These are phyloP conservation scores for Leptinotarsa texana DNA, from an alignment of 1,140 invertebrate species.

Conservation along the genomic window DNA sequence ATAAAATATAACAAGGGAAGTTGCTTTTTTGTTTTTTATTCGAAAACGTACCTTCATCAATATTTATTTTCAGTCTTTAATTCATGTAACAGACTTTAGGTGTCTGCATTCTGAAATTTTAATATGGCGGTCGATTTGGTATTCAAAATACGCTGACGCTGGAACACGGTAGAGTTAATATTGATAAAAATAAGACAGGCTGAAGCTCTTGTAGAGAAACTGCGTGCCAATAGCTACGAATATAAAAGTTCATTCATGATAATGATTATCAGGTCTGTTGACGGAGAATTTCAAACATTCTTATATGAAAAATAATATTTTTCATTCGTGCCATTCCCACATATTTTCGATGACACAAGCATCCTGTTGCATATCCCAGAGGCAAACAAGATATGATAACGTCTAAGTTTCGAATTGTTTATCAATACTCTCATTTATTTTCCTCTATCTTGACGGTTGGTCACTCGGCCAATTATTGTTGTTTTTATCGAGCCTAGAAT, in stretches of 20 bases:
- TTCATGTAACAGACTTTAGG: not conserved
- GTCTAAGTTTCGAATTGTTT: not conserved
- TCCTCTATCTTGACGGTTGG: not conserved
- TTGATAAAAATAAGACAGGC: conserved; percentile 8
- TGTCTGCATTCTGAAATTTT: conserved; percentile 1
- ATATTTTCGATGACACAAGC: no score
- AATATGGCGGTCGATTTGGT: conserved; percentile 1
- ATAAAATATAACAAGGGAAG: conserved; percentile 1
- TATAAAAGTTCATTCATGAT: no score
- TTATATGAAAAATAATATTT: no score
- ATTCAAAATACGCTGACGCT: not conserved
- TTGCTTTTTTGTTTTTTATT: not conserved
- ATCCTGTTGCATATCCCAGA: not conserved
- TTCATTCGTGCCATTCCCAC: no score
- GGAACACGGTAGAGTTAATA: not conserved
- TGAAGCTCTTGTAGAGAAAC: not conserved
- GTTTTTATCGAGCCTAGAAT: conserved; percentile 12
- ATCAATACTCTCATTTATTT: not conserved
- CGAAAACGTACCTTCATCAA: not conserved
- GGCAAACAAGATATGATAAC: not conserved
- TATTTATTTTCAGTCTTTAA: not conserved
- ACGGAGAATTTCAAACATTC: no score
- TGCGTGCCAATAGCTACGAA: not conserved
- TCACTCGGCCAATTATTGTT: conserved; percentile 14
- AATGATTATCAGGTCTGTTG: no score